Base-by-base conservation (phyloP, 2,797 vertebrate species). In the Eupleurogrammus muticus region DNA sequence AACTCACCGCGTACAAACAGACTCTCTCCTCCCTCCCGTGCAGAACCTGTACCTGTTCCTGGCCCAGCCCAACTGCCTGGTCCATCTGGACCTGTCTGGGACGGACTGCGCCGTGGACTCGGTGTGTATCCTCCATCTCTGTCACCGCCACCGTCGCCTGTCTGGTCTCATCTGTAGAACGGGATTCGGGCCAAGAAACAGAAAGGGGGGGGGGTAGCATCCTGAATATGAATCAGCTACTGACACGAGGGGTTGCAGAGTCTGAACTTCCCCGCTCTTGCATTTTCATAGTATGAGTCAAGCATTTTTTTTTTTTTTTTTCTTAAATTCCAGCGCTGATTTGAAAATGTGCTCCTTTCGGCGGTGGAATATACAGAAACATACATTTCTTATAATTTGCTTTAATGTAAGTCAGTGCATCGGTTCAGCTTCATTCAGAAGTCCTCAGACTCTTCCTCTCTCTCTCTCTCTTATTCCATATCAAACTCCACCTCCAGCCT, bases 21-120 rank as follows among this genome's bases (percentile, higher is more conserved):
- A 9, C 16, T 0, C 2, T 46, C 5, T 51, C 14, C 8, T 77
- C 61, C 44, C 71, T 9, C 42, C 54, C 58, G 9, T 83, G n/a
- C 81, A 97, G 96, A 96, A 95, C 85, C 93, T 97, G 62, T 97
- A 96, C 84, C 91, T 95, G 73, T 97, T 97, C 89, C 83, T 97
- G 92, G 96, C 96, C 70, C 96, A 97, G 87, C 96, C 96, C 80
- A 97, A 97, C 64, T 96, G 95, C 69, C 90, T 97, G 81, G 93
- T 96, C 40, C 95, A 96, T 79, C 82, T 97, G 91, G 96, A 97
- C 81, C 89, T 97, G 72, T 96, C 96, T 0, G 95, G 95, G 50
- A 97, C 96, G 0, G 96, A 97, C 93, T 97, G 96, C 58, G 86
- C 93, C 2, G 93, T 97, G 36, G 96, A 97, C 82, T 91, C 82